These are phyloP conservation scores for Syngnathus floridae DNA, from an alignment of 2,113 vertebrate species.

Conservation along the genomic window DNA sequence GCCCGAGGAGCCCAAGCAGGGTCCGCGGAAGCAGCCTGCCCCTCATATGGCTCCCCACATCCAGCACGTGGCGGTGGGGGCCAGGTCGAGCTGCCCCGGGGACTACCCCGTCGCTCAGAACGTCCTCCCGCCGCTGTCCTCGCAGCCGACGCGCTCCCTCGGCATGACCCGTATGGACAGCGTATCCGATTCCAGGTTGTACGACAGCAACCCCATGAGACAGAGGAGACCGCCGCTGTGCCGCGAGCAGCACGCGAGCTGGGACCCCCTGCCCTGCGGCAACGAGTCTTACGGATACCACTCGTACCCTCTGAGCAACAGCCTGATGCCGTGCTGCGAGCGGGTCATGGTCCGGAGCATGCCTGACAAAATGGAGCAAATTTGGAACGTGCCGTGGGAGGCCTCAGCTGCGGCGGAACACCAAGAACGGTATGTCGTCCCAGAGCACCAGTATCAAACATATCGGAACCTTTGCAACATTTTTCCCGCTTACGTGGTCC, in stretches of 20 bases:
- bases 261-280: slow-evolving; percentile 87
- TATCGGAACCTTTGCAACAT: slow-evolving; percentile 99
- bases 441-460: slow-evolving; percentile 95
- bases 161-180: slow-evolving; percentile 99
- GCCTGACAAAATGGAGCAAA: slow-evolving; percentile 98
- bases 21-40: slow-evolving; percentile 79
- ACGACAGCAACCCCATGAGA: slow-evolving; percentile 88
- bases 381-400: slow-evolving; percentile 95
- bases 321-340: slow-evolving; percentile 91
- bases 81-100: slow-evolving; percentile 88
- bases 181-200: slow-evolving; percentile 92
- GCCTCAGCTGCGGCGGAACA: slow-evolving; percentile 73
- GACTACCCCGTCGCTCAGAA: slow-evolving; percentile 85
- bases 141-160: slow-evolving; percentile 87
- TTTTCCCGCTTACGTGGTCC: slow-evolving; percentile 89
- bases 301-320: slow-evolving; percentile 85
- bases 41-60: slow-evolving; percentile 82
- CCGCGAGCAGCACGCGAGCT: slow-evolving; percentile 96
- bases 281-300: slow-evolving; percentile 85
- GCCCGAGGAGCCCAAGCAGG: slow-evolving; percentile 87
- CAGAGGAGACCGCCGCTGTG: slow-evolving; percentile 92
- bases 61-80: slow-evolving; percentile 80
- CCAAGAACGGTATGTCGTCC: slow-evolving; percentile 83
- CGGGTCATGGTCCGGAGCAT: slow-evolving; percentile 96
- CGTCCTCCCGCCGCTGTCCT: slow-evolving; percentile 73